Conservation (phyloP, 2,797 vertebrate species). For the Podargus strigoides region DNA sequence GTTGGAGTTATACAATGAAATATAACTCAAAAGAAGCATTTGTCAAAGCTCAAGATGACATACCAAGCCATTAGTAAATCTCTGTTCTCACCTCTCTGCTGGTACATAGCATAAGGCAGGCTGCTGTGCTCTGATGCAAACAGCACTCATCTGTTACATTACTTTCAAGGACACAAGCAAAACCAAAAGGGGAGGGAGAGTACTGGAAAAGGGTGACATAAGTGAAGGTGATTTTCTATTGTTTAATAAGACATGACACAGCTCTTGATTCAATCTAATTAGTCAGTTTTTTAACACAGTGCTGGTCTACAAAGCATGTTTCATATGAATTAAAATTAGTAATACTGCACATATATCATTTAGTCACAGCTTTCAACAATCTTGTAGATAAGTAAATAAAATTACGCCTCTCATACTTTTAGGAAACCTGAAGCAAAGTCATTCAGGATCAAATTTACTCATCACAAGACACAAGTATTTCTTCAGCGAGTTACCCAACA, state of each 20-base stretch:
- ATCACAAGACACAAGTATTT: background rate
- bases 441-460: background rate
- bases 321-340: background rate
- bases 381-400: background rate
- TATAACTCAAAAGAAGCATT: background rate
- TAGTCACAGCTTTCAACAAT: background rate
- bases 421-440: background rate
- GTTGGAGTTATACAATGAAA: background rate
- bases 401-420: background rate
- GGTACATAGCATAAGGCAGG: background rate
- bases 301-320: background rate
- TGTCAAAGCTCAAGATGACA: background rate
- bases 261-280: background rate
- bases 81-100: background rate
- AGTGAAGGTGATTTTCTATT: background rate
- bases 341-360: background rate
- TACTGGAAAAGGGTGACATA: background rate
- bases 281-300: background rate
- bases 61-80: background rate
- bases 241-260: background rate
- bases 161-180: background rate
- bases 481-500: background rate
- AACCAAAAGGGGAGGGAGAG: background rate
- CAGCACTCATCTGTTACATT: background rate
- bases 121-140: background rate